Evolutionary conservation across 2,888 invertebrate species (phyloP), one percentile per base, ranked within the genome.

Genomic region (Drosophila tripunctata): DNA sequence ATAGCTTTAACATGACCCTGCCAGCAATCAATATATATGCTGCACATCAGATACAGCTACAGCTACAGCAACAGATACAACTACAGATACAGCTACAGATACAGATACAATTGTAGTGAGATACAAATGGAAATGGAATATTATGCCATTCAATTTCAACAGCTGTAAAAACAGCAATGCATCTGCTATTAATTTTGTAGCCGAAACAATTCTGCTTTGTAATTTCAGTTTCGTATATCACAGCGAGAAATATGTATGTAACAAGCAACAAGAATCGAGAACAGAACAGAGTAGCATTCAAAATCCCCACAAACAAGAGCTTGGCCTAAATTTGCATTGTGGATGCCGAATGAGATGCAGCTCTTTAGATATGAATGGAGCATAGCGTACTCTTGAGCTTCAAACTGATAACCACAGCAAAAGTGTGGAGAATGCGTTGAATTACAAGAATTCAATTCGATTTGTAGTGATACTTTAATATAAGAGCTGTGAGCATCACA

Each of bases 111-210:
- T 27, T 22, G 4, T 12, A 47, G 15, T 19, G 24, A 40, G 7
- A 47, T 19, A 10, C 3, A 8, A 8, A 50, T 38, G 3, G 30
- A 31, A 12, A 7, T n/a, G 10, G 44, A 35, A 5, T 33, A 17
- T n/a, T 30, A 2, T 63, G 41, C 10, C 56, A 51, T 57, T 57
- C 33, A 33, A 48, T 61, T 57, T 57, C 7, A n/a, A 33, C 44
- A 48, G 56, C 56, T 67, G 36, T 33, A 30, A 38, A 21, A 58
- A 15, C 50, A 50, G 40, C 33, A 57, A 33, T 40, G 31, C 69
- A 69, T 69, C 54, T 63, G 70, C 36, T 48, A 73, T 67, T 57
- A 36, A 71, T 73, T 57, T 67, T 52, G 27, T 45, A 33, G 35
- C 31, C n/a, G 35, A 52, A 15, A 31, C n/a, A n/a, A n/a, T n/a